Evolutionary conservation across 2,888 invertebrate species (phyloP).

Genomic region (Patella depressa): DNA sequence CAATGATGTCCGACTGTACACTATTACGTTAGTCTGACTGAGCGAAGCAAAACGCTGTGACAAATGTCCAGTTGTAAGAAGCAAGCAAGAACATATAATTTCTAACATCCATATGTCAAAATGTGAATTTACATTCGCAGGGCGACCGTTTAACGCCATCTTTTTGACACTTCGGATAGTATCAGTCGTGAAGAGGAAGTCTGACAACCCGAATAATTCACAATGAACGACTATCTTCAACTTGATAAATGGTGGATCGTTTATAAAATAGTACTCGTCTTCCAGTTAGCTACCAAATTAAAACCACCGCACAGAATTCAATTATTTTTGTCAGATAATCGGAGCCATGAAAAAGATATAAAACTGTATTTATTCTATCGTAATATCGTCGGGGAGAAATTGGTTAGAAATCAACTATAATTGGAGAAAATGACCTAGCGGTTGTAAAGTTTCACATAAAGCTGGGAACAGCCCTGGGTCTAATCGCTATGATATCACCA

Average conservation of each 20-base stretch:
- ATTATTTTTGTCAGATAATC: not conserved
- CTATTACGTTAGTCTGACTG: too few relatives aligned
- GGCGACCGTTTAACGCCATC: conserved; percentile 3
- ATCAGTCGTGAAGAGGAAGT: conserved; percentile 2
- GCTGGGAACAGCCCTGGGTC: not conserved
- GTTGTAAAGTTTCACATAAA: conserved; percentile 5
- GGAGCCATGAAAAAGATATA: not conserved
- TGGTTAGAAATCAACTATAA: not conserved
- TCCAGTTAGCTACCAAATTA: too few relatives aligned
- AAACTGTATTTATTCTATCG: not conserved
- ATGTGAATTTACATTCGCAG: conserved; percentile 12
- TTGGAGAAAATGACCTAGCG: not conserved
- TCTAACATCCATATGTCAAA: not conserved
- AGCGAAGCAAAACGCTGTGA: not conserved
- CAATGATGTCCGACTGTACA: too few relatives aligned
- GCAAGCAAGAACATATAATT: not conserved
- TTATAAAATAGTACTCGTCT: too few relatives aligned
- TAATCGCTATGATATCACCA: conserved; percentile 4
- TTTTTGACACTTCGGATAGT: conserved; percentile 4
- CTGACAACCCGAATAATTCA: not conserved
- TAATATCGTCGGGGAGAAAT: not conserved
- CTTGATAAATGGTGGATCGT: too few relatives aligned
- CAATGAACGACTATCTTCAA: not conserved
- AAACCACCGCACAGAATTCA: not conserved
- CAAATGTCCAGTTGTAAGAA: not conserved